Evolutionary conservation across 2,797 vertebrate species (phyloP).

Genomic region (Phyllotis vaccarum): DNA sequence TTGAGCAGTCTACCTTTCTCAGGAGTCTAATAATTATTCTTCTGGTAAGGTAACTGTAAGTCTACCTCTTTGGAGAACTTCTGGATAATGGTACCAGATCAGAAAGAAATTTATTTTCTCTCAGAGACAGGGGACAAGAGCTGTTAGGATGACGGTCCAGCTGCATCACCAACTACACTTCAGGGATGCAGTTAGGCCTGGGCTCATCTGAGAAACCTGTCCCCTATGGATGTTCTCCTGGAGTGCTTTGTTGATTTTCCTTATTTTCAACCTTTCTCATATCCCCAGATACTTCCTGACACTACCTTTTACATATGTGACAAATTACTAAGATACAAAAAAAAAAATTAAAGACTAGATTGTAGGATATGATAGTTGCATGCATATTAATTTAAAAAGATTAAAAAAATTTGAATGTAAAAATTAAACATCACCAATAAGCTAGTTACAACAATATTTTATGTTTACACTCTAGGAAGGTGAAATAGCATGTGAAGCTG

Average conservation of each 20-base stretch:
- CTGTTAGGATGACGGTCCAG: neutral
- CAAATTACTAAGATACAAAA: neutral
- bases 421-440: slow-evolving; percentile 39
- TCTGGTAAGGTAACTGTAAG: neutral
- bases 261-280: neutral
- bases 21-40: neutral
- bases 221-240: neutral
- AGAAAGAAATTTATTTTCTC: neutral
- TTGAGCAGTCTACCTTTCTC: neutral
- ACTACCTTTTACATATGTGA: neutral
- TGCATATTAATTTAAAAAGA: neutral
- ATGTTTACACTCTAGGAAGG: neutral
- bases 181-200: neutral
- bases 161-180: neutral
- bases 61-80: neutral
- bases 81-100: neutral
- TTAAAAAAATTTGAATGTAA: neutral
- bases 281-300: neutral
- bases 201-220: neutral
- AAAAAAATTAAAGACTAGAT: neutral
- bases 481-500: neutral
- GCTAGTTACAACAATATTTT: neutral
- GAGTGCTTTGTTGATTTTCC: neutral
- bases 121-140: neutral
- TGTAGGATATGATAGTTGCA: neutral